A percentile compares a stretch with the other conserved stretches of the same genome.
Evolutionary conservation across 2,113 vertebrate species (phyloP).

Genomic region (Conger conger): DNA sequence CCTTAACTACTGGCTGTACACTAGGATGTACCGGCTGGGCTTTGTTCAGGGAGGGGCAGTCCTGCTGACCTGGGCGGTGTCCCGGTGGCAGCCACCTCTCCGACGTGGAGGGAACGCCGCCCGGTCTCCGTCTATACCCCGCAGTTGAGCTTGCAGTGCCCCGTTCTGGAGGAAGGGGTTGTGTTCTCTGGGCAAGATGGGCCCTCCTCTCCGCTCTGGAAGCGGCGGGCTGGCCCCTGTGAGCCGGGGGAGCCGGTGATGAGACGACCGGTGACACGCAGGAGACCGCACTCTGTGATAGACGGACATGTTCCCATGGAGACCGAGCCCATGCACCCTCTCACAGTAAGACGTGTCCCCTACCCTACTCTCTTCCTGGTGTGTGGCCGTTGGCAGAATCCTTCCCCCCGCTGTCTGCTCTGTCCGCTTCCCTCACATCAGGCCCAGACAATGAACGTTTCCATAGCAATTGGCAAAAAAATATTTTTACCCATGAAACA

Average conservation of each 20-base stretch:
- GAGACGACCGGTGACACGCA: neutral
- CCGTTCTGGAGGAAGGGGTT: slow-evolving; percentile 34
- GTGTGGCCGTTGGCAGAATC: neutral
- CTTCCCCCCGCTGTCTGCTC: neutral
- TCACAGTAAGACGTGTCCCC: slow-evolving; percentile 32
- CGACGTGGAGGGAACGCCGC: slow-evolving; percentile 15
- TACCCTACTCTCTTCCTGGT: neutral
- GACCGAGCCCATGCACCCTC: neutral
- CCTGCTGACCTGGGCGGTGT: neutral
- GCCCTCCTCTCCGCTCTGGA: neutral
- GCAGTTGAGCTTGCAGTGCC: slow-evolving; percentile 19
- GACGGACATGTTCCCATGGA: slow-evolving; percentile 23
- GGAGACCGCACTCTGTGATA: slow-evolving; percentile 46
- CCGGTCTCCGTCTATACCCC: slow-evolving; percentile 36
- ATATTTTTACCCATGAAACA: neutral
- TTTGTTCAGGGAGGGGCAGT: slow-evolving; percentile 20
- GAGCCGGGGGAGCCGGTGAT: neutral
- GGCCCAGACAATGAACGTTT: neutral
- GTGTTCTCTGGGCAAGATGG: neutral
- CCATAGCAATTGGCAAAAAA: neutral
- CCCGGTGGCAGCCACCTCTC: neutral
- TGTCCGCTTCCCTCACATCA: neutral
- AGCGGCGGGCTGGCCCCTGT: neutral
- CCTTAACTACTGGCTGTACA: slow-evolving; percentile 30
- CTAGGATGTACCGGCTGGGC: slow-evolving; percentile 28